A percentile compares a stretch with the other conserved stretches of the same genome.
Conservation (phyloP, 2,888 invertebrate species). For the Darwinula stevensoni region DNA sequence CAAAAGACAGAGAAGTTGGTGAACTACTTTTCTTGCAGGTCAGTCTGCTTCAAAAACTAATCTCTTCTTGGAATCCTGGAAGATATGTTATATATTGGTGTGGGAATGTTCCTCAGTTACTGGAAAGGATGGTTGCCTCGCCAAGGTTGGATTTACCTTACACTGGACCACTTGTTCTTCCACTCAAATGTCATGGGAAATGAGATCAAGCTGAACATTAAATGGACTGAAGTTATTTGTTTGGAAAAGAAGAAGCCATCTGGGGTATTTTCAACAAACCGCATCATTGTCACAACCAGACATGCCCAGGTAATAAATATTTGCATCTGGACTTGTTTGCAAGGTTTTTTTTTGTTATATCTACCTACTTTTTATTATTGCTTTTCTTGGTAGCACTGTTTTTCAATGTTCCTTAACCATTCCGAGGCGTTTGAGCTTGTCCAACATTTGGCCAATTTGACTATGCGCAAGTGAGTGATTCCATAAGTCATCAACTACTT, state of each 20-base stretch:
- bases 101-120: conserved; percentile 29
- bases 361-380: background rate
- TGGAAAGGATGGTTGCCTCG: conserved; percentile 72
- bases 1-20: conserved; percentile 82
- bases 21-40: conserved; percentile 81
- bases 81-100: conserved; percentile 13
- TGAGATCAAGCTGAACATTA: conserved; percentile 55
- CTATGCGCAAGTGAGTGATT: conserved; percentile 40
- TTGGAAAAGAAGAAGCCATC: conserved; percentile 42
- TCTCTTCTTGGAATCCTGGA: too few relatives aligned
- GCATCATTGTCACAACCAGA: background rate
- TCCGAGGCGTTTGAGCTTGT: conserved; percentile 68
- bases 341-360: too few relatives aligned
- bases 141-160: conserved; percentile 94
- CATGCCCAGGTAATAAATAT: conserved; percentile 14
- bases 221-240: conserved; percentile 68
- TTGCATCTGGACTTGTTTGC: too few relatives aligned
- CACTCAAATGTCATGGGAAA: conserved; percentile 76
- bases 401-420: conserved; percentile 66
- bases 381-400: conserved; percentile 33
- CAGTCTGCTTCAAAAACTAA: too few relatives aligned
- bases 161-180: conserved; percentile 82
- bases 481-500: too few relatives aligned
- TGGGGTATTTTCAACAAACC: background rate
- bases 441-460: conserved; percentile 83